phyloP scores from a whole-genome alignment of 1,140 invertebrate genomes.

The Marisa cornuarietis region DNA sequence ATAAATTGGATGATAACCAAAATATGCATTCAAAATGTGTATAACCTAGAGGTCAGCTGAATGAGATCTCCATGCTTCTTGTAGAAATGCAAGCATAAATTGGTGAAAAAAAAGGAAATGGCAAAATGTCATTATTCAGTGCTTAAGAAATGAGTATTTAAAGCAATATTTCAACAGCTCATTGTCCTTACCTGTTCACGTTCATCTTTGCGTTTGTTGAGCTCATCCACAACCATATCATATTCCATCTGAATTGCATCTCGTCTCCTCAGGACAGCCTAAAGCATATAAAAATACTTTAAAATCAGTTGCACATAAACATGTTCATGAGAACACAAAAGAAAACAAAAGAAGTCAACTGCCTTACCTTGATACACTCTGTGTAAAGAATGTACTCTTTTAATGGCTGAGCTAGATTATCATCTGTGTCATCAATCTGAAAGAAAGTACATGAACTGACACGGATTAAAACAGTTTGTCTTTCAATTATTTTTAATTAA shows the following conservation, averaged over 20 bases:
- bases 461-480: no score
- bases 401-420: conserved; percentile 68
- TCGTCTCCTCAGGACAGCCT: conserved; percentile 71
- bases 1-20: background rate
- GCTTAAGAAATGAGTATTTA: background rate
- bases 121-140: background rate
- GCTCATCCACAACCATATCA: conserved; percentile 75
- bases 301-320: background rate
- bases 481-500: no score
- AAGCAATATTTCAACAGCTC: background rate
- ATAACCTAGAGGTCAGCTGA: background rate
- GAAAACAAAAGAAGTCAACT: background rate
- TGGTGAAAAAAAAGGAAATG: background rate
- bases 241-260: conserved; percentile 78
- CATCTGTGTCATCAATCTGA: conserved; percentile 58
- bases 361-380: conserved; percentile 79
- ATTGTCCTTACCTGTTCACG: conserved; percentile 72
- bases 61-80: background rate
- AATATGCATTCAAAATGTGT: background rate
- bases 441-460: conserved; percentile 7
- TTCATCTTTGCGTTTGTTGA: conserved; percentile 73
- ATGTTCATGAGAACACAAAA: background rate
- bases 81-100: background rate
- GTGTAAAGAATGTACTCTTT: conserved; percentile 78
- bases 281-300: background rate